A percentile compares a stretch with the other conserved stretches of the same genome.
These are phyloP conservation scores for Capra hircus DNA, from an alignment of 2,113 vertebrate genomes.

Conservation along the genomic window DNA sequence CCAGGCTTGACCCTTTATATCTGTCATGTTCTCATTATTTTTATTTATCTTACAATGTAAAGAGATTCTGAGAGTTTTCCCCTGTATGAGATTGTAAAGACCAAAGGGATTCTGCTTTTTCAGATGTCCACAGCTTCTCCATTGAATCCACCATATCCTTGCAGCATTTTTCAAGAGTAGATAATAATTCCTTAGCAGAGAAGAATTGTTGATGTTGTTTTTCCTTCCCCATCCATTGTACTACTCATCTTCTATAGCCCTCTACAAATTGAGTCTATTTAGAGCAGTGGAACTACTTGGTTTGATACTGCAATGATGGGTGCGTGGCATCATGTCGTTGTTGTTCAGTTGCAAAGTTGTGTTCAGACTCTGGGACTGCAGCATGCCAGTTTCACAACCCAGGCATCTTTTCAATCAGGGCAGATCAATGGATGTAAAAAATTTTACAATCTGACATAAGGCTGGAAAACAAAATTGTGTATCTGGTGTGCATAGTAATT, in stretches of 20 bases:
- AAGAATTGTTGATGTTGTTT: background rate
- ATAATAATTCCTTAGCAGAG: background rate
- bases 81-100: background rate
- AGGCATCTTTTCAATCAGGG: background rate
- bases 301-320: background rate
- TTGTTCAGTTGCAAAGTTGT: background rate
- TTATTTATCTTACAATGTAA: background rate
- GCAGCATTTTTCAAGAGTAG: background rate
- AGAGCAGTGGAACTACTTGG: background rate
- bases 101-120: background rate
- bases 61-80: background rate
- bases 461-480: background rate
- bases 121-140: background rate
- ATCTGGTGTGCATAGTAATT: background rate
- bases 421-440: background rate
- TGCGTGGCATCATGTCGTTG: accelerated
- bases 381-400: background rate
- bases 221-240: background rate
- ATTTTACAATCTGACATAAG: background rate
- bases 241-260: background rate
- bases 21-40: background rate
- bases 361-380: background rate
- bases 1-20: background rate
- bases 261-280: background rate
- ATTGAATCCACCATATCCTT: background rate